A percentile compares a stretch with the other conserved stretches of the same genome.
Evolutionary conservation across 2,797 vertebrate species (phyloP).

Genomic region (Scarus forsteni): DNA sequence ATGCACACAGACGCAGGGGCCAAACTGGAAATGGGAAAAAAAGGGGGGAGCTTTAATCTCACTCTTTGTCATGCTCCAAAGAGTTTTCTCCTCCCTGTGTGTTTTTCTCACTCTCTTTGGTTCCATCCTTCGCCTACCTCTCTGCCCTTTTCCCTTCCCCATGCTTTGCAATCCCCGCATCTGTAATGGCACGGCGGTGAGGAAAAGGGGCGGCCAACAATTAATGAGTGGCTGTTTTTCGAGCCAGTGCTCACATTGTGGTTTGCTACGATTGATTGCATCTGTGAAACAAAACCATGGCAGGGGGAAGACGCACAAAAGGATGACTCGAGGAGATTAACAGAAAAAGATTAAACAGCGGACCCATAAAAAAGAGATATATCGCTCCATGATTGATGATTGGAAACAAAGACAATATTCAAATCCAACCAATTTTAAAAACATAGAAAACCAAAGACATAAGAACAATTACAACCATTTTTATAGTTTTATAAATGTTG

Average conservation of each 20-base stretch:
- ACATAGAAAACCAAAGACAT: too few relatives aligned
- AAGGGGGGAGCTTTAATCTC: constrained; percentile 81
- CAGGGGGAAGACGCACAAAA: constrained; percentile 16
- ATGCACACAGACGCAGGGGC: constrained; percentile 62
- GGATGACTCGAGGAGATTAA: constrained; percentile 22
- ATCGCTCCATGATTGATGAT: background rate
- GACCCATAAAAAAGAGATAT: background rate
- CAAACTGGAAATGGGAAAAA: constrained; percentile 87
- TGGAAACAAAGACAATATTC: too few relatives aligned
- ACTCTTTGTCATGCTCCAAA: constrained; percentile 88
- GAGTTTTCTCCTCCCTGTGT: constrained; percentile 80
- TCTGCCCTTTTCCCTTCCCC: constrained; percentile 74
- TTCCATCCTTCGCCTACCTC: constrained; percentile 78
- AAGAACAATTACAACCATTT: too few relatives aligned
- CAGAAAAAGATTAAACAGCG: constrained; percentile 17
- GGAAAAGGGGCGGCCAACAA: constrained; percentile 64
- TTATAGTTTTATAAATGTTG: too few relatives aligned
- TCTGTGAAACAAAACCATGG: constrained; percentile 61
- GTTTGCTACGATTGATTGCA: constrained; percentile 65
- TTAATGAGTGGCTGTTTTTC: constrained; percentile 77
- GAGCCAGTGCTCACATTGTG: constrained; percentile 73
- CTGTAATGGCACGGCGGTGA: constrained; percentile 58
- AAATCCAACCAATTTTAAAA: too few relatives aligned
- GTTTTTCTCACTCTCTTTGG: constrained; percentile 76
- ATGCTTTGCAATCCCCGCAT: constrained; percentile 57